phyloP scores from a whole-genome alignment of 2,888 invertebrate genomes.

The Ormyrus rosae region DNA sequence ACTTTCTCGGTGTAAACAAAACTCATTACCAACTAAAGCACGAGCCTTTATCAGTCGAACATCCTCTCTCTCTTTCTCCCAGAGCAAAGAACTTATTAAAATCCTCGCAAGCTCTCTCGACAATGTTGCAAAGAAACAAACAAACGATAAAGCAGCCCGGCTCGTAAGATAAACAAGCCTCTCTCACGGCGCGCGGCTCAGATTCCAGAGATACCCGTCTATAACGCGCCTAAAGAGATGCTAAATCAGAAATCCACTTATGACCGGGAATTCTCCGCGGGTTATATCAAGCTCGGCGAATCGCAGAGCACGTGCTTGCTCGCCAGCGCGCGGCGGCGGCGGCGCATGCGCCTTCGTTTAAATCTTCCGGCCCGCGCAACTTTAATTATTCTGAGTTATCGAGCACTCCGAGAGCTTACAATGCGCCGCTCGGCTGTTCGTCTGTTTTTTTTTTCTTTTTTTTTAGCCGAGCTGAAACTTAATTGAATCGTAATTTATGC shows the following conservation, averaged over 20 bases:
- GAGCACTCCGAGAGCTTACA: too few species aligned
- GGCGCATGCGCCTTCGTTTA: neutral
- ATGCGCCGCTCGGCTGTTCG: too few species aligned
- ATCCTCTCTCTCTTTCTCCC: neutral
- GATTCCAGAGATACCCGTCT: constrained; percentile 32
- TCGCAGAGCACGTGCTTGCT: neutral
- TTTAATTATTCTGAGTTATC: too few species aligned
- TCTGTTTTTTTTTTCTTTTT: too few species aligned
- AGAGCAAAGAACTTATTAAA: constrained; percentile 12
- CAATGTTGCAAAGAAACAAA: constrained; percentile 16
- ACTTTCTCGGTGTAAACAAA: neutral
- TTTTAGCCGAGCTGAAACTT: too few species aligned
- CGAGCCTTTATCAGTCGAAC: neutral
- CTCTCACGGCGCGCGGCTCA: neutral
- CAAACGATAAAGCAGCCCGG: constrained; percentile 18
- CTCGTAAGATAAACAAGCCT: constrained; percentile 26
- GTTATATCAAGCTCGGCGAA: neutral
- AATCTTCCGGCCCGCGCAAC: too few species aligned
- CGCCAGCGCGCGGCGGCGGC: neutral
- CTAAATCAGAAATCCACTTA: constrained; percentile 38
- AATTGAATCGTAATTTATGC: too few species aligned
- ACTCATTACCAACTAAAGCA: constrained; percentile 20
- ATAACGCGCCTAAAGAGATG: constrained; percentile 14
- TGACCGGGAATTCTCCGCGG: constrained; percentile 10
- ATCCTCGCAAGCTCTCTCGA: neutral